phyloP scores from a whole-genome alignment of 1,140 invertebrate species.

The Drosophila nasuta region DNA sequence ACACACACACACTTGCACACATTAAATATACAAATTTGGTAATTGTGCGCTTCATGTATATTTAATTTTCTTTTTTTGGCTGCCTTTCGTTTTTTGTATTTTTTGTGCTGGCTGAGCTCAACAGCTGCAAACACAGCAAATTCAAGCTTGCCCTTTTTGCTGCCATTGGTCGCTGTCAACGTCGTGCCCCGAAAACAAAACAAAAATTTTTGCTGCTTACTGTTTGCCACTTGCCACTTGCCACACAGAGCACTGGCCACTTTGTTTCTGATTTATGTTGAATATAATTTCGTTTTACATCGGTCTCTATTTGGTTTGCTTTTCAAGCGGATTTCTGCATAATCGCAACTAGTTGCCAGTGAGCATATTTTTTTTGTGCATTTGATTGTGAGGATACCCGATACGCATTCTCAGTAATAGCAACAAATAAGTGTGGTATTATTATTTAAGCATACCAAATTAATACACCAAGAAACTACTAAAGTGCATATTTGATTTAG shows the following conservation, averaged over 20 bases:
- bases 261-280: conserved; percentile 6
- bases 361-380: background rate
- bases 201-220: conserved; percentile 1
- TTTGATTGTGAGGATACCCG: no score
- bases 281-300: conserved; percentile 22
- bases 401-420: no score
- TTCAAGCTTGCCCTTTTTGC: conserved; percentile 26
- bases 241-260: background rate
- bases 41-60: conserved; percentile 76
- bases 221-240: conserved; percentile 7
- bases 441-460: no score
- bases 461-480: no score
- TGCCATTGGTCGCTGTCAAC: conserved; percentile 4
- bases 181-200: background rate
- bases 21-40: conserved; percentile 77
- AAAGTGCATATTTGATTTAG: no score
- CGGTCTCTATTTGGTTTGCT: background rate
- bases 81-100: background rate
- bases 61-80: conserved; percentile 61
- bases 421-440: no score
- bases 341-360: background rate
- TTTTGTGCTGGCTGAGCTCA: conserved; percentile 36
- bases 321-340: background rate
- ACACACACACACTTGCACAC: background rate
- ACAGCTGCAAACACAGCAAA: conserved; percentile 44